Conservation (phyloP, 1,140 invertebrate species). For the Heliconius himera region DNA sequence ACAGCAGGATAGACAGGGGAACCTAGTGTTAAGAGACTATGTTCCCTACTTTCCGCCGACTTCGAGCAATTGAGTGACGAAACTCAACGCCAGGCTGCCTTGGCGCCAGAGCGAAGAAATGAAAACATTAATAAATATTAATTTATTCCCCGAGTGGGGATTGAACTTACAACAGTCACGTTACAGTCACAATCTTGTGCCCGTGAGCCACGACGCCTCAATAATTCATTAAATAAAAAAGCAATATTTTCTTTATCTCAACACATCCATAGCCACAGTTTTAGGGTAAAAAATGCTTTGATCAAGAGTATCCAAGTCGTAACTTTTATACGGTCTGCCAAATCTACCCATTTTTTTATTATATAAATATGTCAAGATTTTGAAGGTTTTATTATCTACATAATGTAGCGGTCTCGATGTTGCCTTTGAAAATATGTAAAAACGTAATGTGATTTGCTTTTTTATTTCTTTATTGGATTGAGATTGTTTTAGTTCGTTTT, state of each 20-base stretch:
- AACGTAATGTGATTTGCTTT: background rate
- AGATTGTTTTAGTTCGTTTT: background rate
- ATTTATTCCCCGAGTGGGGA: too few relatives aligned
- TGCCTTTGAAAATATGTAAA: conserved; percentile 24
- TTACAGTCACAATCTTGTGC: too few relatives aligned
- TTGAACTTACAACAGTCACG: too few relatives aligned
- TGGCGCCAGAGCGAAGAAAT: too few relatives aligned
- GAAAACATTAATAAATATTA: too few relatives aligned
- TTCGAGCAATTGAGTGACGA: too few relatives aligned
- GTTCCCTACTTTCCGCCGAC: too few relatives aligned
- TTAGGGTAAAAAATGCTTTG: conserved; percentile 28
- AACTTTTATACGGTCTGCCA: conserved; percentile 43
- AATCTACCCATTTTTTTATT: conserved; percentile 36
- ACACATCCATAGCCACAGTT: conserved; percentile 2
- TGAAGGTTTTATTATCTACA: conserved; percentile 44
- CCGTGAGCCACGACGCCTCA: too few relatives aligned
- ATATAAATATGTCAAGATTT: conserved; percentile 22
- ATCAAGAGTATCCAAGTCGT: conserved; percentile 41
- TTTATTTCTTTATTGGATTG: background rate
- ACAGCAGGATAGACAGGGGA: too few relatives aligned
- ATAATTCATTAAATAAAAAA: background rate
- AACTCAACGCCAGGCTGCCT: too few relatives aligned
- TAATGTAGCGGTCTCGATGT: conserved; percentile 33
- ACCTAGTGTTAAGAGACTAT: too few relatives aligned
- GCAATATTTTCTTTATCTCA: background rate